Percentiles rank a stretch among this genome's conserved stretches.
These are phyloP conservation scores for Lithophane socia DNA, from an alignment of 2,888 invertebrate genomes.

Conservation along the genomic window DNA sequence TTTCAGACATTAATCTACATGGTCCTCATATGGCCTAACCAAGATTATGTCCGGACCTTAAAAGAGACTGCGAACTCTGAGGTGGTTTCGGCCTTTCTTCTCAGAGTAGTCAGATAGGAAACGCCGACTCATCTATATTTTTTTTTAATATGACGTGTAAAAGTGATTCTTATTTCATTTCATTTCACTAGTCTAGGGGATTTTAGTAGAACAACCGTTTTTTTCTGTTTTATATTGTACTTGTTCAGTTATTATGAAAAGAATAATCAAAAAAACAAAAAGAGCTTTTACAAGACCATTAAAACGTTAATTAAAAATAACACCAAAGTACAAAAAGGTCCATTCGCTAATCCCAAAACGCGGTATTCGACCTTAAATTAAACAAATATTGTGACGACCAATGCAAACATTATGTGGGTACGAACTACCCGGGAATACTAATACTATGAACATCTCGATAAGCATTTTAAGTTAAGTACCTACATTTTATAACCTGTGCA, in stretches of 20 bases:
- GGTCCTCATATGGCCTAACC: too few relatives aligned
- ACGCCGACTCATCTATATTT: too few relatives aligned
- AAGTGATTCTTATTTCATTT: too few relatives aligned
- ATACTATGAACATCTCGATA: constrained; percentile 52
- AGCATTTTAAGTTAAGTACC: constrained; percentile 41
- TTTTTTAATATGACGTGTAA: too few relatives aligned
- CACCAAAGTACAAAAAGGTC: constrained; percentile 18
- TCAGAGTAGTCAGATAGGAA: too few relatives aligned
- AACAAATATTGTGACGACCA: constrained; percentile 64
- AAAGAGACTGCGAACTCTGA: too few relatives aligned
- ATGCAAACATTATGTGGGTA: constrained; percentile 54
- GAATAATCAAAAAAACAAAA: neutral
- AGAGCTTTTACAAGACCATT: neutral
- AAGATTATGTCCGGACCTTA: too few relatives aligned
- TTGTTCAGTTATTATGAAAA: neutral
- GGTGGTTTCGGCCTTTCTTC: too few relatives aligned
- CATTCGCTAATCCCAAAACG: constrained; percentile 38
- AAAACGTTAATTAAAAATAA: constrained; percentile 32
- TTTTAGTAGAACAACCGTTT: too few relatives aligned
- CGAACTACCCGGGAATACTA: constrained; percentile 43
- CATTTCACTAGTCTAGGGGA: too few relatives aligned
- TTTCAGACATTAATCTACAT: too few relatives aligned
- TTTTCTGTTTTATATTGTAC: too few relatives aligned
- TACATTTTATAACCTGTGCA: constrained; percentile 31
- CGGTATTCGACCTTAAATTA: constrained; percentile 55